Evolutionary conservation across 2,888 invertebrate genomes (phyloP).

Genomic region (Ophion slaviceki): DNA sequence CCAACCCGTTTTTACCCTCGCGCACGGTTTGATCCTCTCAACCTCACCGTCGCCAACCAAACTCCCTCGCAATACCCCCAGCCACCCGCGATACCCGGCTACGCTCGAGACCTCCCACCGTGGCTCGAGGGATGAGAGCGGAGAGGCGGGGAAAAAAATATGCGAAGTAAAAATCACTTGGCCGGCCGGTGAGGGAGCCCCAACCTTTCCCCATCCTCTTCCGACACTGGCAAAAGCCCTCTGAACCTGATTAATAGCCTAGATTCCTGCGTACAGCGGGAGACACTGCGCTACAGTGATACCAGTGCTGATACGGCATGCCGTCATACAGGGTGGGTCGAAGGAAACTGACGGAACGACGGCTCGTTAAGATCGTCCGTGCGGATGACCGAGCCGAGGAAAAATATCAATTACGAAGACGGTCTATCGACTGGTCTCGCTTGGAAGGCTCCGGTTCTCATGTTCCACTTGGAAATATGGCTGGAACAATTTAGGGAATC

Average conservation of each 20-base stretch:
- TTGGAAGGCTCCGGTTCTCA: too few species aligned
- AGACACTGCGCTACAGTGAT: slow-evolving; percentile 19
- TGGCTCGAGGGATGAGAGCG: neutral
- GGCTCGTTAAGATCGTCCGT: too few species aligned
- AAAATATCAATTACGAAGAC: too few species aligned
- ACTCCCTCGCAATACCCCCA: slow-evolving; percentile 5
- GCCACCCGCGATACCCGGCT: slow-evolving; percentile 6
- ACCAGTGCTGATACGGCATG: neutral
- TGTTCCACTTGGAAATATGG: too few species aligned
- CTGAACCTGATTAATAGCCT: slow-evolving; percentile 69
- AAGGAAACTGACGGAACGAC: neutral
- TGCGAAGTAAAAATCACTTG: slow-evolving; percentile 67
- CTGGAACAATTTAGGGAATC: too few species aligned
- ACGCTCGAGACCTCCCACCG: slow-evolving; percentile 33
- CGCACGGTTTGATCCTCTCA: slow-evolving; percentile 52
- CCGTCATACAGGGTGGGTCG: slow-evolving; percentile 32
- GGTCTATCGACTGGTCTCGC: too few species aligned
- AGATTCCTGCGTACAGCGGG: slow-evolving; percentile 59
- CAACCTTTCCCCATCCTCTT: slow-evolving; percentile 27
- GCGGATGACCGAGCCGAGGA: too few species aligned
- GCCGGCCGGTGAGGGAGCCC: slow-evolving; percentile 56
- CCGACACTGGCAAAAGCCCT: slow-evolving; percentile 57
- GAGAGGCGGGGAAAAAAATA: slow-evolving; percentile 45
- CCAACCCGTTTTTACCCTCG: slow-evolving; percentile 53
- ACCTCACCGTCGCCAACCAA: neutral